Evolutionary conservation across 2,888 invertebrate genomes (phyloP), one percentile per base, ranked within the genome.

Genomic region (Stenurella melanura): DNA sequence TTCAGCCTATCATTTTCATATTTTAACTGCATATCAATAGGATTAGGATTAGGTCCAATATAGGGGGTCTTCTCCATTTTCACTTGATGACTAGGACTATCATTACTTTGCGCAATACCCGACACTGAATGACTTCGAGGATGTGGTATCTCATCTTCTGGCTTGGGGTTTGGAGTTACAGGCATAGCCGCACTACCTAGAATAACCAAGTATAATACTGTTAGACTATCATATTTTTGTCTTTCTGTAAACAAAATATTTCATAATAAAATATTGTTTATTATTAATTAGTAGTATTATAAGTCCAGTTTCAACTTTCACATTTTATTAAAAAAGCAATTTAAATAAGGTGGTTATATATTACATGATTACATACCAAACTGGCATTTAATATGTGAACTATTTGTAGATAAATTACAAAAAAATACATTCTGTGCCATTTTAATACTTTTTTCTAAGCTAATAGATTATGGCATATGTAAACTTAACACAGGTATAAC

Each of bases 1-100:
- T 98, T 98, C 83, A 98, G 93, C 82, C 98, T 93, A 89, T 98
- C 98, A 89, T 98, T 98, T 91, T 98, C 98, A 90, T 98, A 98
- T 88, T 98, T 97, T 80, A 98, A 92, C 90, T 98, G 98, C 88
- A 96, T 96, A 87, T 97, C 95, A 58, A 92, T 90, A 73, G 89
- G 91, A 84, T 89, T 91, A 89, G 86, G 63, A 76, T 79, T 83
- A 21, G 81, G 73, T 15, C 78, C 78, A 15, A 69, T 70, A 57
- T 80, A 77, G 4, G 76, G 57, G 9, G 82, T 84, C 80, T 89
- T 89, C 6, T 89, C 89, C 58, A 88, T 80, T 82, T 90, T 89
- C 15, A 84, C 84, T 85, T 93, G 92, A 89, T 93, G 93, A 87
- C 93, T 94, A 34, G 94, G 94, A 88, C 93, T 93, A 84, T 94